Percentiles rank a stretch among this genome's conserved stretches.
phyloP scores from a whole-genome alignment of 92 coral and sea anemone species.

The Montipora capitata region DNA sequence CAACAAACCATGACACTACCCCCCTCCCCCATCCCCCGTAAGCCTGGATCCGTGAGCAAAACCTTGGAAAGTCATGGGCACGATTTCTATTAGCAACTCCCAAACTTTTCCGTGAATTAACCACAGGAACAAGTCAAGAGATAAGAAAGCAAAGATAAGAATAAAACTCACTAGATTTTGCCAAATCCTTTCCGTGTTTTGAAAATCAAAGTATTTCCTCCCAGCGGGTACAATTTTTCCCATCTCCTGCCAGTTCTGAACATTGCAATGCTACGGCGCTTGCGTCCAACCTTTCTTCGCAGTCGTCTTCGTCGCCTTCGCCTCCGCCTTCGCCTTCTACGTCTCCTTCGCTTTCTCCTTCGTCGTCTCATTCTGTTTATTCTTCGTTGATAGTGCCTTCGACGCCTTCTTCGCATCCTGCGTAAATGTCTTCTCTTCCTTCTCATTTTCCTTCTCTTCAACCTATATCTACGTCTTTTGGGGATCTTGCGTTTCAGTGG shows the following conservation, averaged over 20 bases:
- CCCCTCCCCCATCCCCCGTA: too few relatives aligned
- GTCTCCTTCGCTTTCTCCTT: constrained; percentile 21
- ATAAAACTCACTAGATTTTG: constrained; percentile 3
- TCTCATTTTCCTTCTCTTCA: constrained; percentile 5
- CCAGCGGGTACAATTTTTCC: constrained; percentile 16
- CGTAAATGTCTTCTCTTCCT: constrained; percentile 26
- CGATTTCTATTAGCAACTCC: too few relatives aligned
- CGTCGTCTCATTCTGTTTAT: constrained; percentile 31
- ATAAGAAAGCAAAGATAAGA: background rate
- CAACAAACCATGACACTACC: too few relatives aligned
- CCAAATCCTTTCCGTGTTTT: background rate
- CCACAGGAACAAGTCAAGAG: too few relatives aligned
- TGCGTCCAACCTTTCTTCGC: constrained; percentile 15
- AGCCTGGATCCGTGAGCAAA: too few relatives aligned
- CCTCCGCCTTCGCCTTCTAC: constrained; percentile 28
- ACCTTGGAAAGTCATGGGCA: too few relatives aligned
- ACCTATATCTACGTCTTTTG: constrained; percentile 18
- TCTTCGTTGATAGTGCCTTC: constrained; percentile 29
- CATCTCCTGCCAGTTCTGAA: constrained; percentile 19
- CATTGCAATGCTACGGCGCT: constrained; percentile 28
- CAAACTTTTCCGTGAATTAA: too few relatives aligned
- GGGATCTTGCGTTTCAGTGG: background rate
- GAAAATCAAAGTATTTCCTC: background rate
- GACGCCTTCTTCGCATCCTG: constrained; percentile 16
- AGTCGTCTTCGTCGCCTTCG: constrained; percentile 43